Base-by-base conservation (phyloP, 2,113 vertebrate species). In the Crotalus viridis region DNA sequence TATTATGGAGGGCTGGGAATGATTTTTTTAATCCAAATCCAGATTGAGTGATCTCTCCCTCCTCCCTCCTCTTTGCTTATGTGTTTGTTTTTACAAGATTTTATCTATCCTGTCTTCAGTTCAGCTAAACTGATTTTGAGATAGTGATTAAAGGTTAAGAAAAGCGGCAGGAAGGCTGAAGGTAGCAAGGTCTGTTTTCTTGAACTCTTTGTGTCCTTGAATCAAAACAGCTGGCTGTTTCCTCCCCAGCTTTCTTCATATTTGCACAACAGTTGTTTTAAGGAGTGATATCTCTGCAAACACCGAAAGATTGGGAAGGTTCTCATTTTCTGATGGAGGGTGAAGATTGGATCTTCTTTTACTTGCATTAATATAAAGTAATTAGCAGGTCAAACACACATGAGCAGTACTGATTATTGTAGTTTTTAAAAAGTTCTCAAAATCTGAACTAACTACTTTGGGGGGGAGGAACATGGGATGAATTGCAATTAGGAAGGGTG, bases 231-330 rank as follows among this genome's bases (percentile, higher is more conserved):
- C 64, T 85, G 92, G 33, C 69, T 33, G 54, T 85, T 33, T 57
- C 33, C 26, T 85, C 54, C 69, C 43, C 28, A 17, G 10, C 26
- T 85, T 89, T 89, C 33, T 92, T 43, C 6, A 28, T 92, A 21
- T 89, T 92, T 92, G 39, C 64, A n/a, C 24, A 48, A 92, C n/a
- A 28, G 26, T 92, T 51, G 26, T n/a, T 46, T 89, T 51, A 51
- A 85, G 33, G 21, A 24, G 19, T 48, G 64, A 69, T 89, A 89
- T 39, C 88, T 89, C 21, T 92, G 61, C 87, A 54, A 55, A 54
- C 91, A 89, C 12, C 28, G 33, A 15, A 92, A 43, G 26, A n/a
- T 85, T 89, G 51, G 92, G 92, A 24, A 56, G 28, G 26, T 21
- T 85, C 87, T 92, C 21, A 13, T n/a, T 55, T 39, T 43, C 26